A percentile compares a stretch with the other conserved stretches of the same genome.
Conservation (phyloP, 2,797 vertebrate genomes). For the Spinus pinus region DNA sequence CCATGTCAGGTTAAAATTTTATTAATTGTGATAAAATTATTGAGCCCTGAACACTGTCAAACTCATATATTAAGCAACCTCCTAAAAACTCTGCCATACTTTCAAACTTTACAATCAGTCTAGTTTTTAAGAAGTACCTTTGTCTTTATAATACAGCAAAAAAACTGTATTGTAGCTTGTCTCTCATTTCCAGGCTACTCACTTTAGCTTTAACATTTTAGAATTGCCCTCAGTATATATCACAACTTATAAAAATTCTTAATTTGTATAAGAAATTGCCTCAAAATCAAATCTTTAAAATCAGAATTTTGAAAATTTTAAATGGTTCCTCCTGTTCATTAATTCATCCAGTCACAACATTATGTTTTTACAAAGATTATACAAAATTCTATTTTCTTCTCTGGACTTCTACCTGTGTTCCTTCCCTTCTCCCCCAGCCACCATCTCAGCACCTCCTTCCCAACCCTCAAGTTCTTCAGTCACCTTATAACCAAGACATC, state of each 20-base stretch:
- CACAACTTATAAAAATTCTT: neutral
- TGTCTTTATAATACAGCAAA: neutral
- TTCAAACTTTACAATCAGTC: neutral
- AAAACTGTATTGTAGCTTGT: neutral
- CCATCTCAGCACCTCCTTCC: neutral
- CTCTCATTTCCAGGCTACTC: neutral
- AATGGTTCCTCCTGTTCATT: neutral
- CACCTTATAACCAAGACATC: neutral
- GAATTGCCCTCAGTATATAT: neutral
- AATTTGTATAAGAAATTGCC: neutral
- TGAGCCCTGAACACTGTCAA: neutral
- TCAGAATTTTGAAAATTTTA: neutral
- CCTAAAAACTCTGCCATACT: neutral
- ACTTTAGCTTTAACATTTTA: neutral
- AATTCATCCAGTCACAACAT: neutral
- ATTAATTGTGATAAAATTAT: neutral
- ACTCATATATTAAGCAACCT: neutral
- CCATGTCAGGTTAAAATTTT: neutral
- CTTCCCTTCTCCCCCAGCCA: neutral
- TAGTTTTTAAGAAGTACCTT: neutral
- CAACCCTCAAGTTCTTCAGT: neutral
- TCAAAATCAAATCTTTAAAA: neutral
- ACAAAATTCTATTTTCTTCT: neutral
- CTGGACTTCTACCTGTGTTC: neutral
- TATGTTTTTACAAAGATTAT: neutral